A percentile compares a stretch with the other conserved stretches of the same genome.
Conservation (phyloP, 2,797 vertebrate species). For the Leptatherina wallacei region DNA sequence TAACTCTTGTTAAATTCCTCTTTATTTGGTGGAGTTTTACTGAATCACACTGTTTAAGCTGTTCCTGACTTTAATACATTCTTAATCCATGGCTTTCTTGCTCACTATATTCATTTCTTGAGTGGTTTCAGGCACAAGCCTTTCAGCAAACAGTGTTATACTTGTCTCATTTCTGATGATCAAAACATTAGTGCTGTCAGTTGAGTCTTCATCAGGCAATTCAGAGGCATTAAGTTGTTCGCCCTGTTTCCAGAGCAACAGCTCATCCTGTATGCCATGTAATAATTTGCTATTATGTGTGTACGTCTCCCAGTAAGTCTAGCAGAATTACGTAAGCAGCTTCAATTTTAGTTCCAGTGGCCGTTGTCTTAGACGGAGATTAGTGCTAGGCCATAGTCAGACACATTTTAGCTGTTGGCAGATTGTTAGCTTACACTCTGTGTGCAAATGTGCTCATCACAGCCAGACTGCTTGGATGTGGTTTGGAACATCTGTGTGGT, state of each 20-base stretch:
- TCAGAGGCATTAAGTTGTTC: slow-evolving; percentile 58
- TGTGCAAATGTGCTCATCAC: slow-evolving; percentile 85
- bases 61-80: slow-evolving; percentile 66
- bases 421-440: slow-evolving; percentile 80
- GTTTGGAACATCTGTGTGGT: slow-evolving; percentile 86
- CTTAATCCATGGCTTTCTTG: slow-evolving; percentile 64
- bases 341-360: slow-evolving; percentile 69
- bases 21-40: slow-evolving; percentile 65
- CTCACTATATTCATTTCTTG: slow-evolving; percentile 44
- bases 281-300: slow-evolving; percentile 65
- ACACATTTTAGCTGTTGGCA: slow-evolving; percentile 78
- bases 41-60: slow-evolving; percentile 61
- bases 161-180: slow-evolving; percentile 63
- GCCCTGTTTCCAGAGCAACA: slow-evolving; percentile 65
- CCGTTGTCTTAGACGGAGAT: slow-evolving; percentile 72
- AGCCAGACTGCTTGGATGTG: slow-evolving; percentile 85
- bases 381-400: slow-evolving; percentile 70
- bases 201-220: slow-evolving; percentile 40
- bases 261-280: slow-evolving; percentile 72
- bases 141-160: slow-evolving; percentile 63
- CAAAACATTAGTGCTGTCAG: slow-evolving; percentile 64
- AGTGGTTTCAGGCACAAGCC: slow-evolving; percentile 60
- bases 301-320: slow-evolving; percentile 64
- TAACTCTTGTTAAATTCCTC: slow-evolving; percentile 68
- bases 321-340: slow-evolving; percentile 67